phyloP scores from a whole-genome alignment of 2,113 vertebrate genomes.

The Sinocyclocheilus anshuiensis region DNA sequence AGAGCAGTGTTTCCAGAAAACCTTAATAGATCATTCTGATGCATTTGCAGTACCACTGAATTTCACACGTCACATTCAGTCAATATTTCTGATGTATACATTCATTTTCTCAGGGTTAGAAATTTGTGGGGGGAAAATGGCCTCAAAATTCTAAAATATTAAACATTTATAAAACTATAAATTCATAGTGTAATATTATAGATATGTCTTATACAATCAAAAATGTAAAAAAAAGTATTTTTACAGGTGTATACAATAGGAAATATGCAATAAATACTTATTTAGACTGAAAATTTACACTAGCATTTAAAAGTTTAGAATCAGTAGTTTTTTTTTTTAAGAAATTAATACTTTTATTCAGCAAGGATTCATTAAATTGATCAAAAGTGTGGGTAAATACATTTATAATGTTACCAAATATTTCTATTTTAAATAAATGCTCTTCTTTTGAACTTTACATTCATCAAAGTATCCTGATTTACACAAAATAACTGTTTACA shows the following conservation, averaged over 20 bases:
- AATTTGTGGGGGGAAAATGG: background rate
- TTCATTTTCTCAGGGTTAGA: background rate
- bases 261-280: background rate
- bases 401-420: background rate
- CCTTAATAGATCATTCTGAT: background rate
- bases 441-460: background rate
- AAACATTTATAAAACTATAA: background rate
- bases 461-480: background rate
- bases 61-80: background rate
- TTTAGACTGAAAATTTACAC: background rate
- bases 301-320: background rate
- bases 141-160: no score
- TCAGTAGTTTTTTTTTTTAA: background rate
- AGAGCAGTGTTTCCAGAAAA: slow-evolving; percentile 15
- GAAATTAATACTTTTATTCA: background rate
- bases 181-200: background rate
- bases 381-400: background rate
- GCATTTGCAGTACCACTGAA: background rate
- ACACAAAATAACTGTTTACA: background rate
- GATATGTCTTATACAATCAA: background rate
- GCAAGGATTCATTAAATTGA: background rate
- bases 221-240: no score
- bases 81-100: background rate
- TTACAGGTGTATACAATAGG: background rate
- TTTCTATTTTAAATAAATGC: background rate